Evolutionary conservation across 2,888 invertebrate species (phyloP), one percentile per base, ranked within the genome.

Genomic region (Drosophila birchii): DNA sequence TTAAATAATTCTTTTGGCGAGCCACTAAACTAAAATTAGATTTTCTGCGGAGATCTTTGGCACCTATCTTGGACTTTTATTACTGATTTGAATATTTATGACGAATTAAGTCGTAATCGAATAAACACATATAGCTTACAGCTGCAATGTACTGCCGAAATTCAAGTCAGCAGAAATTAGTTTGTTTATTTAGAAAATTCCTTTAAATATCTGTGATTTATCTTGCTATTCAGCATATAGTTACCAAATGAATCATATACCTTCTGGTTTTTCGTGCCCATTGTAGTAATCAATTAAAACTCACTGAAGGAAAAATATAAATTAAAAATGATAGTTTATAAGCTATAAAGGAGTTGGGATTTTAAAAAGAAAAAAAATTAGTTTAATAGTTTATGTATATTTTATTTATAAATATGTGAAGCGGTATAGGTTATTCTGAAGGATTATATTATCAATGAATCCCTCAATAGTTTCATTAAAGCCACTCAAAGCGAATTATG

Each of bases 171-270:
- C 7, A 18, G 16, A n/a, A 32, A 32, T 34, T 39, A n/a, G 54
- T 54, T 60, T 60, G 60, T 41, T 60, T 54, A 54, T 34, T 43
- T 29, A 5, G 1, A 16, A 53, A 32, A 54, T 41, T 32, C 9
- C 14, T 11, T 12, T 6, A 54, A 60, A 54, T 41, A 34, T 32
- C 41, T 54, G 12, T n/a, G n/a, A 23, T 41, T 41, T 53, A 41
- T 53, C n/a, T n/a, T 12, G 20, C 38, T 16, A 5, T 12, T 41
- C 18, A 18, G 18, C 5, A 32, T 32, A 4, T 44, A 47, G 47
- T 32, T 34, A 1, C 14, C 4, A 49, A 32, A 49, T 32, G 12
- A 18, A 49, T 20, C 18, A 49, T 1, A 18, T 7, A 18, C 18
- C 18, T 20, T 49, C 32, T 32, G 49, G 14, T 8, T 49, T 49